phyloP scores from a whole-genome alignment of 2,888 invertebrate genomes.

The Iselma pallidipennis region DNA sequence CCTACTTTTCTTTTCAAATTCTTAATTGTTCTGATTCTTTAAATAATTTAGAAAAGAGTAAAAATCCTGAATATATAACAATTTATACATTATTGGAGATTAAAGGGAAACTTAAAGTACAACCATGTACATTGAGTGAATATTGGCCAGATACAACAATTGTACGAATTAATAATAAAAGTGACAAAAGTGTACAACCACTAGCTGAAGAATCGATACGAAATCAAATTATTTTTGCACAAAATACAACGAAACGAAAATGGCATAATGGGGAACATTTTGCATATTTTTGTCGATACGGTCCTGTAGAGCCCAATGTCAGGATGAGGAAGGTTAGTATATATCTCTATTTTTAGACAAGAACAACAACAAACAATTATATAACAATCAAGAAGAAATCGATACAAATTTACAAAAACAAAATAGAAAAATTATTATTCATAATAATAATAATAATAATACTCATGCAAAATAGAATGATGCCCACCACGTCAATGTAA shows the following conservation, averaged over 20 bases:
- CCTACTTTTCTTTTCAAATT: neutral
- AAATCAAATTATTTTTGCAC: constrained; percentile 66
- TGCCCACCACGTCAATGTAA: neutral
- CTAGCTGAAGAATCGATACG: constrained; percentile 70
- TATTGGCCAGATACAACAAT: constrained; percentile 72
- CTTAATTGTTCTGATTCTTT: constrained; percentile 4
- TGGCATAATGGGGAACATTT: constrained; percentile 72
- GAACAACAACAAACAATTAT: too few species aligned
- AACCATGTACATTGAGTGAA: constrained; percentile 64
- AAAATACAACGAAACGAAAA: constrained; percentile 62
- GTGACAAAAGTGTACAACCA: constrained; percentile 70
- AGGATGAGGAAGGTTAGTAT: constrained; percentile 69
- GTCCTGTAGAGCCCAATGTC: constrained; percentile 44
- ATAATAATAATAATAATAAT: neutral
- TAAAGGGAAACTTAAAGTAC: constrained; percentile 61
- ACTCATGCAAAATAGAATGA: neutral
- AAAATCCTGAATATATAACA: constrained; percentile 72
- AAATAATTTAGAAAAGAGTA: constrained; percentile 66
- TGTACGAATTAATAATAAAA: constrained; percentile 73
- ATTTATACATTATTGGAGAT: constrained; percentile 67
- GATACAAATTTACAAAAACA: too few species aligned
- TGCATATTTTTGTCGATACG: constrained; percentile 74
- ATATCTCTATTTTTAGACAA: too few species aligned
- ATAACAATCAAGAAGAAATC: too few species aligned
- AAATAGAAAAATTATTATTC: too few species aligned